A percentile compares a stretch with the other conserved stretches of the same genome.
Evolutionary conservation across 2,888 invertebrate species (phyloP).

Genomic region (Crematogaster levior): DNA sequence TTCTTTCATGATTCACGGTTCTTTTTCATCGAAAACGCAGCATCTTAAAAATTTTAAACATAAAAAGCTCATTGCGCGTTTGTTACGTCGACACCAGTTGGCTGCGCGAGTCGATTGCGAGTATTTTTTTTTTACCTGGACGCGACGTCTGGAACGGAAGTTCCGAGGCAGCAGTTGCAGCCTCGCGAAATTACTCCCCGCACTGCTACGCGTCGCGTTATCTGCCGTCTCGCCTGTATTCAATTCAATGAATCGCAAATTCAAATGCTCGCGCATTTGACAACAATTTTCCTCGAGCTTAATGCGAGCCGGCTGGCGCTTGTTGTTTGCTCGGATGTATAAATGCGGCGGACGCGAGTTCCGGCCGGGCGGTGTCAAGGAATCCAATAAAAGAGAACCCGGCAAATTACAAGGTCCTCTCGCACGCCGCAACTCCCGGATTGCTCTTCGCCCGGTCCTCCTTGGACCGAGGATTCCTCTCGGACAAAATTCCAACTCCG

Average conservation of each 20-base stretch:
- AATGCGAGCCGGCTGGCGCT: conserved; percentile 28
- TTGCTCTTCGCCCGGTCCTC: background rate
- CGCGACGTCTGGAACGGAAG: background rate
- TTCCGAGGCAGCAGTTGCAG: background rate
- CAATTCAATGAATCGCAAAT: too few relatives aligned
- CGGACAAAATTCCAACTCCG: conserved; percentile 64
- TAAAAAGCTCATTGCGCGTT: background rate
- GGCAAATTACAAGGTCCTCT: conserved; percentile 63
- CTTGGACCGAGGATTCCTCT: conserved; percentile 33
- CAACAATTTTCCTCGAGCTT: conserved; percentile 22
- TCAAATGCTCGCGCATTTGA: conserved; percentile 31
- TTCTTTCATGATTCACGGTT: background rate
- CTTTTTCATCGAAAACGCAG: background rate
- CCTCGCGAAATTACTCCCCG: conserved; percentile 3
- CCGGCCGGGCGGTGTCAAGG: conserved; percentile 39
- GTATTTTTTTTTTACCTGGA: background rate
- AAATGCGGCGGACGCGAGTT: conserved; percentile 33
- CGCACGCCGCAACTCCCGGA: conserved; percentile 1
- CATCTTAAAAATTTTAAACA: background rate
- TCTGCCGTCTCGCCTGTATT: conserved; percentile 29
- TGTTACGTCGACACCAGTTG: background rate
- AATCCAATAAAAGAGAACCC: conserved; percentile 64
- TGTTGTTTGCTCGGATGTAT: conserved; percentile 29
- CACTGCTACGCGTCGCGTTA: conserved; percentile 1
- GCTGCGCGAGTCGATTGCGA: background rate